phyloP scores from a whole-genome alignment of 1,140 invertebrate species.

The Laupala kohalensis region DNA sequence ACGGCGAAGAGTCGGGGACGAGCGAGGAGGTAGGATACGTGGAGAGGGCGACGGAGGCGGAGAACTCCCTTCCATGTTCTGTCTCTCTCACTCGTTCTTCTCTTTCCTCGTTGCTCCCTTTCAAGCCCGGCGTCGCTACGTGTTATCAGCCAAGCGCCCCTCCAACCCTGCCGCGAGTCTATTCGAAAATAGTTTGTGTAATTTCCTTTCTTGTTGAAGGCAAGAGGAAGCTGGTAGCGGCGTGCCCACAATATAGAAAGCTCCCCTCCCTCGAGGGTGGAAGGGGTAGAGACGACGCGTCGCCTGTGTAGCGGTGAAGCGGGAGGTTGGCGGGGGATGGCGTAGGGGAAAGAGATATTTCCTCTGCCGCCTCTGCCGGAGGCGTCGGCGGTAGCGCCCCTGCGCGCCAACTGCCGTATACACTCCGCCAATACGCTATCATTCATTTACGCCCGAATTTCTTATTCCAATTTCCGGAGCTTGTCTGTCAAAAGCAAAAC shows the following conservation, averaged over 20 bases:
- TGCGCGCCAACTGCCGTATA: background rate
- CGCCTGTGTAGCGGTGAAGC: background rate
- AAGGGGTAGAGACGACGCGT: background rate
- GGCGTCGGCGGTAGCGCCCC: background rate
- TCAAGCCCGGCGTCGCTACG: slow-evolving; percentile 1
- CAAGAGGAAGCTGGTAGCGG: slow-evolving; percentile 10
- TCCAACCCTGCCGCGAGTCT: slow-evolving; percentile 9
- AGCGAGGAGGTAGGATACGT: no score
- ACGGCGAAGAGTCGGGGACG: no score
- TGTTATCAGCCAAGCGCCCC: slow-evolving; percentile 1
- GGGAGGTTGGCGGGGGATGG: no score
- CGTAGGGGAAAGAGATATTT: slow-evolving; percentile 5
- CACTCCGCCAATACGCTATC: slow-evolving; percentile 6
- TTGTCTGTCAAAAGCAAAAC: slow-evolving; percentile 14
- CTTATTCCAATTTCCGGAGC: slow-evolving; percentile 15
- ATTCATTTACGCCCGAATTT: slow-evolving; percentile 13
- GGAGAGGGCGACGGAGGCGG: background rate
- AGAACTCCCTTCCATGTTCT: background rate
- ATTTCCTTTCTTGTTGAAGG: slow-evolving; percentile 14
- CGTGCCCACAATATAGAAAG: slow-evolving; percentile 5
- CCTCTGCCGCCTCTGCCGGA: background rate
- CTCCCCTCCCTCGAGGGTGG: background rate
- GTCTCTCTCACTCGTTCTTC: background rate
- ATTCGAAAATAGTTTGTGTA: slow-evolving; percentile 16
- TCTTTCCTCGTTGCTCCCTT: background rate